A percentile compares a stretch with the other conserved stretches of the same genome.
Evolutionary conservation across 1,140 invertebrate species (phyloP).

Genomic region (Sminthurinus signatus): DNA sequence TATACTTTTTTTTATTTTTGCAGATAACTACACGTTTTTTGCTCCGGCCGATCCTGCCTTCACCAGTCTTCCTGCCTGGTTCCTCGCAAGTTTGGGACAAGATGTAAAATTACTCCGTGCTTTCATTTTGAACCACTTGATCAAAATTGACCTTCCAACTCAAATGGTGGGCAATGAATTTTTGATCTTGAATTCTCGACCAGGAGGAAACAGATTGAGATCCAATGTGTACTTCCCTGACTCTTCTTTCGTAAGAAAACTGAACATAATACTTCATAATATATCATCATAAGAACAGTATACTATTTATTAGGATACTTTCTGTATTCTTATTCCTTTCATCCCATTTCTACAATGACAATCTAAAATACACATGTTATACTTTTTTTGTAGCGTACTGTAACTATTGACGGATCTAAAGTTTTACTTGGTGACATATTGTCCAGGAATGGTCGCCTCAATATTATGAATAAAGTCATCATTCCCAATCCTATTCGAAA

Average conservation of each 20-base stretch:
- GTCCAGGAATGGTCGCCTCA: slow-evolving; percentile 23
- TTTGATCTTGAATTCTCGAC: slow-evolving; percentile 23
- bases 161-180: slow-evolving; percentile 22
- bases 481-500: slow-evolving; percentile 25
- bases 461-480: slow-evolving; percentile 36
- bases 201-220: slow-evolving; percentile 25
- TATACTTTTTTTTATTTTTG: too few species aligned
- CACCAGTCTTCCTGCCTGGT: slow-evolving; percentile 26
- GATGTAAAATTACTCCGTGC: slow-evolving; percentile 25
- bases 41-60: slow-evolving; percentile 36
- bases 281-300: too few species aligned
- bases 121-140: slow-evolving; percentile 35
- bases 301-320: too few species aligned
- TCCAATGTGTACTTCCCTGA: slow-evolving; percentile 29
- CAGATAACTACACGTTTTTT: slow-evolving; percentile 39
- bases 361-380: too few species aligned
- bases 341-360: too few species aligned
- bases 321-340: too few species aligned
- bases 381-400: too few species aligned
- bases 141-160: slow-evolving; percentile 27
- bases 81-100: slow-evolving; percentile 18
- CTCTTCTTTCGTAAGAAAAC: slow-evolving; percentile 31
- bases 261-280: too few species aligned
- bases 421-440: slow-evolving; percentile 29
- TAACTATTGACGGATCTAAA: slow-evolving; percentile 30